Base-by-base conservation (phyloP, 2,113 vertebrate genomes). In the Columba janthina region DNA sequence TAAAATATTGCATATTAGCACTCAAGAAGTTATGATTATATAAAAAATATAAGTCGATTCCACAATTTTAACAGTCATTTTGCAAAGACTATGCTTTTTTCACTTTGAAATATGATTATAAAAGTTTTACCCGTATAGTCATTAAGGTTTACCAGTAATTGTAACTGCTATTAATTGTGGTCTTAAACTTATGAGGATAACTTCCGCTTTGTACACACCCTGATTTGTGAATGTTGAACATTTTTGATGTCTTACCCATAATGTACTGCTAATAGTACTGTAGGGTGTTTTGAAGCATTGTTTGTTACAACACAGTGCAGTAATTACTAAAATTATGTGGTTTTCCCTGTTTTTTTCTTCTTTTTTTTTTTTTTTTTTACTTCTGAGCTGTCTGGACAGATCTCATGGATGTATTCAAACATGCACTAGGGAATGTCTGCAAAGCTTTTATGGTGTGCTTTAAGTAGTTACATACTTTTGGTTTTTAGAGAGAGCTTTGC, bases 401-500 rank as follows among this genome's bases (percentile, higher is more conserved):
- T 94, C 62, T 93, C 21, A 13, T 75, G 46, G 65, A 79, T 84
- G 10, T 83, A 90, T 91, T 96, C 85, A 96, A 97, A 95, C 48
- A 50, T 90, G 34, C 95, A 96, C 62, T 15, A 81, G 88, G 81
- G 93, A 96, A 89, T 78, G 65, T 94, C 93, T 97, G 64, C 32
- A 92, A 95, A 96, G 74, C 65, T 97, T 97, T 97, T 96, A 97
- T 86, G 32, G 15, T 94, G 8, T 92, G 40, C 85, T 97, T 97
- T 94, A 97, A 93, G 64, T 46, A 85, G 75, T 31, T 96, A 95
- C 79, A 88, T 19, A 76, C 73, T 91, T 88, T 97, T 95, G 20
- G 18, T 74, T 96, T 95, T 92, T 69, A 96, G 89, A 96, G n/a
- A 42, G 75, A 93, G 86, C 91, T 94, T 95, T 98, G 90, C 97